Evolutionary conservation across 2,888 invertebrate species (phyloP).

Genomic region (Ochropleura plecta): DNA sequence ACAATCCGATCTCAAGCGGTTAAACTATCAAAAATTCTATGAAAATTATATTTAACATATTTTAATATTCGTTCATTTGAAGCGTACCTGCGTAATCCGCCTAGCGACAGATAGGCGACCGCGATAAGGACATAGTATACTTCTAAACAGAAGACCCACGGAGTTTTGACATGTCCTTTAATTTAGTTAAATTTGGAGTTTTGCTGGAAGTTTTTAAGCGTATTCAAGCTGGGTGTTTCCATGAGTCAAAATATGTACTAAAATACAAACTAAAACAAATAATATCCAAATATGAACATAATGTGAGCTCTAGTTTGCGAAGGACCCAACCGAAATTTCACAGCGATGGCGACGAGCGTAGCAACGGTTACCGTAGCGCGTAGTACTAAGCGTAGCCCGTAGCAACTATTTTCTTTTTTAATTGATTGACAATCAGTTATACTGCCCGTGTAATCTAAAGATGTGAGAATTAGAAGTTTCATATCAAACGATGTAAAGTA

Average conservation of each 20-base stretch:
- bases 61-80: slow-evolving; percentile 54
- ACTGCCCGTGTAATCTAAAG: neutral
- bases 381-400: neutral
- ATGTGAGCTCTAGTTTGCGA: neutral
- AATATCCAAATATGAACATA: no score
- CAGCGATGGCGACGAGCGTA: neutral
- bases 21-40: slow-evolving; percentile 50
- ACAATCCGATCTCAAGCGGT: slow-evolving; percentile 42
- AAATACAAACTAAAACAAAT: neutral
- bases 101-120: slow-evolving; percentile 55
- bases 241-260: neutral
- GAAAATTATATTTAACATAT: slow-evolving; percentile 55
- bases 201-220: neutral
- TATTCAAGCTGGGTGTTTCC: neutral
- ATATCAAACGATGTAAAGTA: neutral
- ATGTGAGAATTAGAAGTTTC: neutral
- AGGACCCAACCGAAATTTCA: neutral
- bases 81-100: slow-evolving; percentile 53
- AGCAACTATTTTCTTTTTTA: neutral
- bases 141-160: slow-evolving; percentile 31
- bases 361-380: neutral
- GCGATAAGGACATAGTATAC: slow-evolving; percentile 35
- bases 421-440: neutral
- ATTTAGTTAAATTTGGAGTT: no score
- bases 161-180: neutral